phyloP scores from a whole-genome alignment of 1,140 invertebrate species.

The Listronotus oregonensis region DNA sequence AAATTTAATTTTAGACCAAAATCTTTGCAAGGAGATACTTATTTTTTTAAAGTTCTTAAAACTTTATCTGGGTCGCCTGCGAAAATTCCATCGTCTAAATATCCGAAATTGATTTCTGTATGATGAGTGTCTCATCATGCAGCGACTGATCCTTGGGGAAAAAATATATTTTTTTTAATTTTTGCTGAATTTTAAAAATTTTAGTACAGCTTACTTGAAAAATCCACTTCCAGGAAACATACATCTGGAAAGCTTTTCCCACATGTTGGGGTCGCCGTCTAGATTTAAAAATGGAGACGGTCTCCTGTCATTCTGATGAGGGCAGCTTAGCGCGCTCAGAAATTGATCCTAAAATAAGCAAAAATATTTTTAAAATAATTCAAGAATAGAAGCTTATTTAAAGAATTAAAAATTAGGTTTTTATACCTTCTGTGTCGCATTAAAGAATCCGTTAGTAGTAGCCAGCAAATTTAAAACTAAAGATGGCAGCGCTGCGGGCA shows the following conservation, averaged over 20 bases:
- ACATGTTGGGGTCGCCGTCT: constrained; percentile 64
- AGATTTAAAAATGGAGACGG: constrained; percentile 59
- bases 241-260: constrained; percentile 64
- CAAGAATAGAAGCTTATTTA: too few species aligned
- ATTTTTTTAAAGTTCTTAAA: too few species aligned
- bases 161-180: too few species aligned
- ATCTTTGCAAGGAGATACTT: too few species aligned
- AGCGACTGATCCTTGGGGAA: too few species aligned
- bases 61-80: too few species aligned
- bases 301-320: constrained; percentile 42
- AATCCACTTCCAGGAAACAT: constrained; percentile 61
- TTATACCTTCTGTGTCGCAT: constrained; percentile 57
- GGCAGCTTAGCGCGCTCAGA: constrained; percentile 64
- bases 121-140: too few species aligned
- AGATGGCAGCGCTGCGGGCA: constrained; percentile 84
- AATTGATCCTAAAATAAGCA: constrained; percentile 54
- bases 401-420: constrained; percentile 65
- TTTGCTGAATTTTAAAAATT: too few species aligned
- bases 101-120: too few species aligned
- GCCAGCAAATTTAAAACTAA: constrained; percentile 64
- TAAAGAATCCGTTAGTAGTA: constrained; percentile 77
- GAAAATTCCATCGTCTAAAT: too few species aligned
- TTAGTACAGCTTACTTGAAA: constrained; percentile 34
- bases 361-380: too few species aligned
- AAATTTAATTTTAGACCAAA: too few species aligned